Percentiles rank a stretch among this genome's conserved stretches.
phyloP scores from a whole-genome alignment of 2,113 vertebrate species.

The Leucopsar rothschildi region DNA sequence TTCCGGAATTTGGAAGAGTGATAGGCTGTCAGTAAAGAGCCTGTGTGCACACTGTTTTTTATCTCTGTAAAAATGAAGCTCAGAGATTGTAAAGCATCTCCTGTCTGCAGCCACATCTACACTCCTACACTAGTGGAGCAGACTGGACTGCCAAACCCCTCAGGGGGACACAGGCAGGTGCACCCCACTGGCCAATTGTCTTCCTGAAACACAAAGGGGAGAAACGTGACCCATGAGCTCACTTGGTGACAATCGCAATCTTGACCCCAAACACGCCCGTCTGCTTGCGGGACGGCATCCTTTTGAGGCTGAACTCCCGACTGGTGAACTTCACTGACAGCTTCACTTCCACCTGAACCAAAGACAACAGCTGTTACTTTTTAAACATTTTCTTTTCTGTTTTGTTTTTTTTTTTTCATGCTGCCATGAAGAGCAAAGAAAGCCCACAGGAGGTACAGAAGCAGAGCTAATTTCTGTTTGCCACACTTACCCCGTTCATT shows the following conservation, averaged over 20 bases:
- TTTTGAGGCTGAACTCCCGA: constrained; percentile 94
- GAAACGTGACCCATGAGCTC: constrained; percentile 34
- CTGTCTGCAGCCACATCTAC: not conserved
- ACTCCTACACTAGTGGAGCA: not conserved
- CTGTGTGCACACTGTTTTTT: not conserved
- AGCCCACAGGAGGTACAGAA: not conserved
- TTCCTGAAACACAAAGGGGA: not conserved
- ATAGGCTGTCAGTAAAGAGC: not conserved
- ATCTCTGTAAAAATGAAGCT: not conserved
- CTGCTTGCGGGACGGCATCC: constrained; percentile 90
- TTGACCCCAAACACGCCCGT: constrained; percentile 95
- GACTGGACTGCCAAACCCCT: not conserved
- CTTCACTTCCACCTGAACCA: constrained; percentile 89
- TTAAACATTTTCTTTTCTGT: not conserved
- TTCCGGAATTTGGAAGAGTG: not conserved
- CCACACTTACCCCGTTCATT: constrained; percentile 90
- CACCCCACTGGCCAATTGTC: not conserved
- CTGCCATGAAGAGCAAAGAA: not conserved
- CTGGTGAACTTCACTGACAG: constrained; percentile 96
- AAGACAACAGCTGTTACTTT: not conserved
- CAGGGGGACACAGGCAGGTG: not conserved
- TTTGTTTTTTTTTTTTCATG: too few relatives aligned
- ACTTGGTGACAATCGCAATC: constrained; percentile 96
- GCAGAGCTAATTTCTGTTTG: not conserved
- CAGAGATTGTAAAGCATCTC: not conserved